A percentile compares a stretch with the other conserved stretches of the same genome.
These are phyloP conservation scores for Delia radicum DNA, from an alignment of 1,140 invertebrate species.

Conservation along the genomic window DNA sequence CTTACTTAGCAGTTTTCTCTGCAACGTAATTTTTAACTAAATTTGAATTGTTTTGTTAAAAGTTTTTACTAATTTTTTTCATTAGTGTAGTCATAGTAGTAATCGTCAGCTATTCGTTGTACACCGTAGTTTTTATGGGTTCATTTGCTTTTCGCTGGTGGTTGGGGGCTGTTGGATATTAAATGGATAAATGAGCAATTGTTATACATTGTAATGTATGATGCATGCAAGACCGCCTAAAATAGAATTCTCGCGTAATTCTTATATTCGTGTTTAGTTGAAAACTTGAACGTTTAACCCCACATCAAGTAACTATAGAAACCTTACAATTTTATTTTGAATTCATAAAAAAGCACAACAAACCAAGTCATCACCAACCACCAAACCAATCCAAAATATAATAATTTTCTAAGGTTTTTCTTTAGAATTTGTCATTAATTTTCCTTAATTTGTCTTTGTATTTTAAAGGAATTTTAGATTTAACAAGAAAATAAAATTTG, in stretches of 20 bases:
- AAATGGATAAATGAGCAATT: too few relatives aligned
- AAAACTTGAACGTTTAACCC: neutral
- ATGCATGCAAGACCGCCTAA: too few relatives aligned
- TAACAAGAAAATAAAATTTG: too few relatives aligned
- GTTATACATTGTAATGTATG: too few relatives aligned
- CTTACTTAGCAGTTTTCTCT: too few relatives aligned
- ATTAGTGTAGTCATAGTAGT: too few relatives aligned
- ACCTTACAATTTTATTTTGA: neutral
- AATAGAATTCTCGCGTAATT: constrained; percentile 1
- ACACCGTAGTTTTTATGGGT: neutral
- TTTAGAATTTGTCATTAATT: too few relatives aligned
- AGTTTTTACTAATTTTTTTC: too few relatives aligned
- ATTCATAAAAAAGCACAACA: neutral
- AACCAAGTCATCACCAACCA: neutral
- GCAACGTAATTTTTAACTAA: too few relatives aligned
- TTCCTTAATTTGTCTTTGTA: neutral
- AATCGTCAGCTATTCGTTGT: too few relatives aligned
- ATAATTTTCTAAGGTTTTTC: neutral
- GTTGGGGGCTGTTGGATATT: neutral
- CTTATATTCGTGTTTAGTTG: neutral
- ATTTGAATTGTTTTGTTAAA: too few relatives aligned
- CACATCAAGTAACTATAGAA: neutral
- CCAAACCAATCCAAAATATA: neutral
- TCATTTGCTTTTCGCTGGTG: neutral
- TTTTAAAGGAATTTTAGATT: neutral